Evolutionary conservation across 2,797 vertebrate species (phyloP).

Genomic region (Falco rusticolus): DNA sequence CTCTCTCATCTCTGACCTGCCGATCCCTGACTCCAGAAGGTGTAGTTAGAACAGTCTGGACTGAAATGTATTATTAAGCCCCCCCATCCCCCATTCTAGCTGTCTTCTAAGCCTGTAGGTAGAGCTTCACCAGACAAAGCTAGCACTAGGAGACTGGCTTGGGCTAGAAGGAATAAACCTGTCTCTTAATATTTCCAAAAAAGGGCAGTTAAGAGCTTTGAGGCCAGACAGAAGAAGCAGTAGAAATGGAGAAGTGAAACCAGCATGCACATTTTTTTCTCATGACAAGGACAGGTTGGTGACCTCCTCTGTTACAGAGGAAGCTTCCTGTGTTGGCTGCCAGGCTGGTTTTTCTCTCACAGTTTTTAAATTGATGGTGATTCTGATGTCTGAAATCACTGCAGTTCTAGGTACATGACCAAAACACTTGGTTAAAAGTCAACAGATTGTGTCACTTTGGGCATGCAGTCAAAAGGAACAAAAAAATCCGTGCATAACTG

Average conservation of each 20-base stretch:
- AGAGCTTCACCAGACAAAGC: background rate
- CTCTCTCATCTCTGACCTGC: background rate
- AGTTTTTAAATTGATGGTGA: conserved; percentile 23
- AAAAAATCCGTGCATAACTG: background rate
- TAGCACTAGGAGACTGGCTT: background rate
- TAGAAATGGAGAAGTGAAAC: background rate
- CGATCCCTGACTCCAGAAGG: background rate
- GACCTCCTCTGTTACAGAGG: conserved; percentile 27
- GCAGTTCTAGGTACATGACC: conserved; percentile 7
- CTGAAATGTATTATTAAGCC: background rate
- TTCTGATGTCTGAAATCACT: conserved; percentile 14
- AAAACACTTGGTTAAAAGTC: conserved; percentile 16
- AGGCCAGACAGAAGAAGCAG: background rate
- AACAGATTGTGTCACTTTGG: conserved; percentile 36
- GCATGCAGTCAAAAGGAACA: background rate
- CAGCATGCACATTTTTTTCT: conserved; percentile 20
- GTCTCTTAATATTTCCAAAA: background rate
- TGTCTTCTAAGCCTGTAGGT: background rate
- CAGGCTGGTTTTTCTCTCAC: conserved; percentile 12
- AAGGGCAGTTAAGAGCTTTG: background rate
- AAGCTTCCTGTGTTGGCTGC: conserved; percentile 6
- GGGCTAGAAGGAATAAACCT: conserved; percentile 7
- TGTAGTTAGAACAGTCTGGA: background rate
- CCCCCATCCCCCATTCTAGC: background rate
- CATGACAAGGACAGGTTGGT: conserved; percentile 24